These are phyloP conservation scores for Dilophus febrilis DNA, from an alignment of 2,888 invertebrate genomes.

Conservation along the genomic window DNA sequence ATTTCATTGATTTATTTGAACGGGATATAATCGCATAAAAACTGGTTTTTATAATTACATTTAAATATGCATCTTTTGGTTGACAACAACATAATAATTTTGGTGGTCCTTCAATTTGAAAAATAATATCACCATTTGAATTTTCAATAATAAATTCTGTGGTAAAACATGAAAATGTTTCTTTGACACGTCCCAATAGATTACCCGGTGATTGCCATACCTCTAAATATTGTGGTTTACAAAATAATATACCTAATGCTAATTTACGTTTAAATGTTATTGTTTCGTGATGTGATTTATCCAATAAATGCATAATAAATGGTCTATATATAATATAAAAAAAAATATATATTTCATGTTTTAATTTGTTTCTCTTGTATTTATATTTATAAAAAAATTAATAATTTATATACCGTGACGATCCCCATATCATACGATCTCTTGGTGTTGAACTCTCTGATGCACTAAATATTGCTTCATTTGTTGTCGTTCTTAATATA, in stretches of 20 bases:
- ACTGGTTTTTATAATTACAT: slow-evolving; percentile 30
- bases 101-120: slow-evolving; percentile 57
- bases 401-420: slow-evolving; percentile 12
- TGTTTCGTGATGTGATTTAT: slow-evolving; percentile 69
- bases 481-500: slow-evolving; percentile 50
- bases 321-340: slow-evolving; percentile 37
- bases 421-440: slow-evolving; percentile 52
- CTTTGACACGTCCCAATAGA: slow-evolving; percentile 49
- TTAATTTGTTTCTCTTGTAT: too few species aligned
- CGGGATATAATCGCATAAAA: slow-evolving; percentile 20
- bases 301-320: slow-evolving; percentile 63
- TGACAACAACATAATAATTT: slow-evolving; percentile 37
- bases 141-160: slow-evolving; percentile 54
- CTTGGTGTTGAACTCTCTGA: slow-evolving; percentile 44
- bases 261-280: slow-evolving; percentile 53
- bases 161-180: slow-evolving; percentile 46
- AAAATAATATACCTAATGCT: slow-evolving; percentile 51
- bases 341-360: too few species aligned
- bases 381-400: too few species aligned
- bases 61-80: slow-evolving; percentile 44
- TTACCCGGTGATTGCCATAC: slow-evolving; percentile 56
- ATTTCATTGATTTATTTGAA: too few species aligned
- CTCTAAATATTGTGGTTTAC: slow-evolving; percentile 47
- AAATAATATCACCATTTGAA: slow-evolving; percentile 40
- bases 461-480: slow-evolving; percentile 59